phyloP scores from a whole-genome alignment of 2,113 vertebrate species.

The Pteruthius melanotis region DNA sequence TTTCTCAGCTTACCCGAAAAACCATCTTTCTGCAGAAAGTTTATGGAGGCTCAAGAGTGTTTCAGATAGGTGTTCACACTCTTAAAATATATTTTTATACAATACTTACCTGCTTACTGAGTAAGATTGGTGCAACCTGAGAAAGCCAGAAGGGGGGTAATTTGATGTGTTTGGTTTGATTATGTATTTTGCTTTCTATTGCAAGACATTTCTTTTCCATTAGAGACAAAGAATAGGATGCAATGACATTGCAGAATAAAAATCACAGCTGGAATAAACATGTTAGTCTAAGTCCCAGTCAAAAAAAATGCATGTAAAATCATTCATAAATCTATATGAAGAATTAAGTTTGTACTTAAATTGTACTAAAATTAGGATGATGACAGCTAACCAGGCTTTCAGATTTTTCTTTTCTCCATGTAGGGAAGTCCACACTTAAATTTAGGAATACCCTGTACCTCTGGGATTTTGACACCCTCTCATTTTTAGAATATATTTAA shows the following conservation, averaged over 20 bases:
- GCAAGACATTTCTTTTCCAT: background rate
- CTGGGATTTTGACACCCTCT: background rate
- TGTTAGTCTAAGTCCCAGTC: background rate
- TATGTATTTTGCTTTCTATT: background rate
- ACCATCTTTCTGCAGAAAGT: background rate
- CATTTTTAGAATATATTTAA: background rate
- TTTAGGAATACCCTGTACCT: background rate
- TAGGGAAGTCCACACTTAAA: background rate
- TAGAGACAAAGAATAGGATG: background rate
- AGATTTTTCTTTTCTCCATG: background rate
- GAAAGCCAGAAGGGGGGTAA: background rate
- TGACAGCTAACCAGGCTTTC: background rate
- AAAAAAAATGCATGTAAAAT: background rate
- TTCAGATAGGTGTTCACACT: background rate
- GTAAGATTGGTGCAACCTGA: accelerated
- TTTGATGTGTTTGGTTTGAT: background rate
- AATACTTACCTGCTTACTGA: background rate
- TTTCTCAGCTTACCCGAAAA: background rate
- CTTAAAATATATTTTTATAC: background rate
- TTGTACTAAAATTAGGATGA: background rate
- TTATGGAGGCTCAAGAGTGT: background rate
- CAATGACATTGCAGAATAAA: background rate
- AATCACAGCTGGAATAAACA: background rate
- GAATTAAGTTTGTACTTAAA: background rate
- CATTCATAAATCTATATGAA: background rate